Percentiles rank a stretch among this genome's conserved stretches.
Conservation (phyloP, 1,140 invertebrate genomes). For the Procambarus clarkii region DNA sequence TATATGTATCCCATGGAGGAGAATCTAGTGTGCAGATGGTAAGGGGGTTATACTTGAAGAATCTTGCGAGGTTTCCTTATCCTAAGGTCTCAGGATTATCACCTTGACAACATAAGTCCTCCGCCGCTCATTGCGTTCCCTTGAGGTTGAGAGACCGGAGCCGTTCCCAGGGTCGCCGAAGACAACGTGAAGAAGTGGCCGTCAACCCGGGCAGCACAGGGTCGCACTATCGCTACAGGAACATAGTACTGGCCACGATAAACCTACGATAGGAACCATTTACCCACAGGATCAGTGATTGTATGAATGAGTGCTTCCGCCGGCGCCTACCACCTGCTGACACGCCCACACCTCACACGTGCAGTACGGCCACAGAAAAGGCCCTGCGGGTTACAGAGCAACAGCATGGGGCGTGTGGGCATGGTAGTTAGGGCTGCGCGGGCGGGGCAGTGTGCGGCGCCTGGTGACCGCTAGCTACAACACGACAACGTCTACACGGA, state of each 20-base stretch:
- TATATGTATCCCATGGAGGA: slow-evolving; percentile 27
- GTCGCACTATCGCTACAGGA: slow-evolving; percentile 65
- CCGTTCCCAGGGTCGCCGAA: slow-evolving; percentile 25
- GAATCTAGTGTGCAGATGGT: slow-evolving; percentile 43
- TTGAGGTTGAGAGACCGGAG: slow-evolving; percentile 53
- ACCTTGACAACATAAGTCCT: slow-evolving; percentile 47
- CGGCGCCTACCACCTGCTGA: slow-evolving; percentile 9
- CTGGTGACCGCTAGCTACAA: slow-evolving; percentile 24
- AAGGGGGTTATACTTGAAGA: slow-evolving; percentile 28
- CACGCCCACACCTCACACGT: slow-evolving; percentile 7
- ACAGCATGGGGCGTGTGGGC: neutral
- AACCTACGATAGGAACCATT: slow-evolving; percentile 68
- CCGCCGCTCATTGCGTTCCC: slow-evolving; percentile 33
- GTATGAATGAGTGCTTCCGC: slow-evolving; percentile 48
- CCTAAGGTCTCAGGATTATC: slow-evolving; percentile 56
- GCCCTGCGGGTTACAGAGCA: neutral
- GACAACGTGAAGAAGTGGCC: slow-evolving; percentile 30
- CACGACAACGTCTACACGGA: slow-evolving; percentile 61
- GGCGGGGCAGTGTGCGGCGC: slow-evolving; percentile 23
- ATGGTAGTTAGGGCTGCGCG: slow-evolving; percentile 29
- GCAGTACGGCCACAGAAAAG: slow-evolving; percentile 2
- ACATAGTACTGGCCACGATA: slow-evolving; percentile 69
- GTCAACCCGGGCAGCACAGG: slow-evolving; percentile 26
- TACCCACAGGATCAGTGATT: slow-evolving; percentile 67
- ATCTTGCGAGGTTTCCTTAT: slow-evolving; percentile 67